These are phyloP conservation scores for Pycnonotus jocosus DNA, from an alignment of 2,113 vertebrate genomes.

Conservation along the genomic window DNA sequence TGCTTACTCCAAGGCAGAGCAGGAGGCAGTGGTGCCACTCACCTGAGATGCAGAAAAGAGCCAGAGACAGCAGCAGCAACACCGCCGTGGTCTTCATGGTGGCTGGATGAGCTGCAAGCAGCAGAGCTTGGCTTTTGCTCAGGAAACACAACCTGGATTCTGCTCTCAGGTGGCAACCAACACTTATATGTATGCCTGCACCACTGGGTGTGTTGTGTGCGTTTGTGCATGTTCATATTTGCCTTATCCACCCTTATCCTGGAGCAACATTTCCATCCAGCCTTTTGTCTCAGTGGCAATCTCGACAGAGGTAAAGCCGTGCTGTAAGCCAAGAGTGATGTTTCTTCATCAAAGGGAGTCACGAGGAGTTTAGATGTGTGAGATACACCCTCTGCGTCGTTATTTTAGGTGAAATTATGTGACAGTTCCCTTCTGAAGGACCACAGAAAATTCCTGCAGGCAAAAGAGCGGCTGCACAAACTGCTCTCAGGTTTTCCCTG, in stretches of 20 bases:
- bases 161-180: not conserved
- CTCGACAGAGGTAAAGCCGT: not conserved
- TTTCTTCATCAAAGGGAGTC: not conserved
- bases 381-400: not conserved
- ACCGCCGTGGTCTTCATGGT: not conserved
- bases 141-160: not conserved
- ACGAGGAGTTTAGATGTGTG: not conserved
- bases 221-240: not conserved
- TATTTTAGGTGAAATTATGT: not conserved
- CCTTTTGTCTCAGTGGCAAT: not conserved
- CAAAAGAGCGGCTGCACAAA: not conserved
- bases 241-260: not conserved
- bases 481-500: not conserved
- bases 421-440: not conserved
- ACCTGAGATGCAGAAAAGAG: slow-evolving; percentile 29
- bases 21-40: not conserved
- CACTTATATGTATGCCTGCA: rapidly evolving
- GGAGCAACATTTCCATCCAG: not conserved
- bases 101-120: not conserved
- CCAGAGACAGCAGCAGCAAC: not conserved
- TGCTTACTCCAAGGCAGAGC: not conserved
- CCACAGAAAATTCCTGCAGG: not conserved
- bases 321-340: not conserved
- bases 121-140: not conserved
- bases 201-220: not conserved